Percentiles rank a stretch among this genome's conserved stretches.
phyloP scores from a whole-genome alignment of 2,113 vertebrate species.

The Scomber japonicus region DNA sequence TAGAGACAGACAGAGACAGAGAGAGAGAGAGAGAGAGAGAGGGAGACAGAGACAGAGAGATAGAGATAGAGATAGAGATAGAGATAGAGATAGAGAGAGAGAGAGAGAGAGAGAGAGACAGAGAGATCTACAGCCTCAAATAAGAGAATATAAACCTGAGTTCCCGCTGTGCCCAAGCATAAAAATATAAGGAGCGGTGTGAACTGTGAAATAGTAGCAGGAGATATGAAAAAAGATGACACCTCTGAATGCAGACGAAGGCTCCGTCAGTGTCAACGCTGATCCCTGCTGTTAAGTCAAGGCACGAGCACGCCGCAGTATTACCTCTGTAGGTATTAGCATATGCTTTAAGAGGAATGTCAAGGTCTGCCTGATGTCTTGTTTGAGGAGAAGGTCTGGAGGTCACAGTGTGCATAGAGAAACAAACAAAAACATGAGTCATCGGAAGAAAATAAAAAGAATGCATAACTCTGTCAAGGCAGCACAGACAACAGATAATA shows the following conservation, averaged over 20 bases:
- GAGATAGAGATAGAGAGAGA: too few relatives aligned
- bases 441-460: background rate
- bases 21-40: too few relatives aligned
- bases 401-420: constrained; percentile 7
- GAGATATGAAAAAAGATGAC: constrained; percentile 48
- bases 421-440: background rate
- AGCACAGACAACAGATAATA: background rate
- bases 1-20: too few relatives aligned
- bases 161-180: constrained; percentile 35
- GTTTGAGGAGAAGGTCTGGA: constrained; percentile 24
- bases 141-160: constrained; percentile 50
- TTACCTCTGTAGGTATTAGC: constrained; percentile 22
- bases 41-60: too few relatives aligned
- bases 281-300: constrained; percentile 28
- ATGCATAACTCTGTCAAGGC: background rate
- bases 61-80: too few relatives aligned
- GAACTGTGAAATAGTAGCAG: constrained; percentile 31
- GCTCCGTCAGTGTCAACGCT: constrained; percentile 9
- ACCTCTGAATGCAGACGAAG: constrained; percentile 40
- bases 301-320: background rate
- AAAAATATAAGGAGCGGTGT: constrained; percentile 28
- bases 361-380: background rate
- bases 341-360: background rate
- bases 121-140: constrained; percentile 41
- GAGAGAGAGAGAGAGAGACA: background rate